Evolutionary conservation across 2,797 vertebrate genomes (phyloP), one percentile per base, ranked within the genome.

Genomic region (Astyanax mexicanus): DNA sequence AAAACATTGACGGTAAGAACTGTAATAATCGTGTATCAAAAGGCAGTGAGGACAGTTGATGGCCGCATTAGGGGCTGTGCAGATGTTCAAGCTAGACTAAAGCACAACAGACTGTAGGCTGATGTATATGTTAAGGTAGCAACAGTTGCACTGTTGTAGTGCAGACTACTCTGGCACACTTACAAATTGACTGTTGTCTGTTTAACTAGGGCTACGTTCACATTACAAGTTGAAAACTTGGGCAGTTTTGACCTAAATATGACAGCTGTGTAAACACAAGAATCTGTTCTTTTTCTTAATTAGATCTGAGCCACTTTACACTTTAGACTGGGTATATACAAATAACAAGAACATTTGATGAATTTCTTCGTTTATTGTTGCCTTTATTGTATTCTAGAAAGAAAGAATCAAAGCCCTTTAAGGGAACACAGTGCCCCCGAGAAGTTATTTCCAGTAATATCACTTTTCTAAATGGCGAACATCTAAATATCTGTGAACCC

Each of bases 171-270:
- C n/a, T n/a, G n/a, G n/a, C 85, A 86, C 84, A 86, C 88, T 81
- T 88, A 86, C 80, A 84, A 87, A 84, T 84, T 87, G 86, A 84
- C 87, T 88, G 86, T 86, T 90, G 89, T 89, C 88, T 88, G 86
- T 55, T 76, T 65, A 74, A 76, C 74, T 76, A 71, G 17, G 32
- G 5, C 32, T 55, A 1, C 6, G 6, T 29, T 55, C 52, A 13
- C 52, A 29, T 60, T 37, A 35, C 57, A 55, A 32, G 13, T 27
- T 51, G 3, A 15, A 47, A 0, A 15, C 12, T 42, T 3, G 11
- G 3, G 3, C 13, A 0, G 9, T 37, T 35, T 35, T 44, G 4
- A 3, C 42, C 17, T 47, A n/a, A n/a, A n/a, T n/a, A n/a, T n/a
- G n/a, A n/a, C n/a, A n/a, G n/a, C 4, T 15, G 3, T 17, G 17